These are phyloP conservation scores for Wasmannia auropunctata DNA, from an alignment of 1,140 invertebrate species.

Conservation along the genomic window DNA sequence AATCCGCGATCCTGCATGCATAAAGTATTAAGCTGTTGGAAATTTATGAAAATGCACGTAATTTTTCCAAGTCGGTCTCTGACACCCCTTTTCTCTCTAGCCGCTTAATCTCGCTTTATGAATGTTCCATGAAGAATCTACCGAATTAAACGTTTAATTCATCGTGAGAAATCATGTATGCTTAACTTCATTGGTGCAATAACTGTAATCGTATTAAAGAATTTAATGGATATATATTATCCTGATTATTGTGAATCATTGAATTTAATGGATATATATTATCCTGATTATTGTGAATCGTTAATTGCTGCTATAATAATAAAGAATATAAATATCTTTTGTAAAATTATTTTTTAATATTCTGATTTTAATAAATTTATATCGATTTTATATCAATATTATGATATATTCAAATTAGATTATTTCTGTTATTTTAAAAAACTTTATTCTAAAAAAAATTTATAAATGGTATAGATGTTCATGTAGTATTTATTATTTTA, in stretches of 20 bases:
- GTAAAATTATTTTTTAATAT: background rate
- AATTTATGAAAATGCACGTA: slow-evolving; percentile 85
- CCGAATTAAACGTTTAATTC: slow-evolving; percentile 22
- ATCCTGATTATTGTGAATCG: background rate
- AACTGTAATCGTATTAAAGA: background rate
- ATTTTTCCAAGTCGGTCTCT: slow-evolving; percentile 76
- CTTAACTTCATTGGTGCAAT: background rate
- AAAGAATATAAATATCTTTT: background rate
- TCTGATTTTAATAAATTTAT: background rate
- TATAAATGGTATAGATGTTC: background rate
- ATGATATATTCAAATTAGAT: background rate
- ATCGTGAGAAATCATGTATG: background rate
- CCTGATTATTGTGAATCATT: background rate
- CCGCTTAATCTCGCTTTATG: slow-evolving; percentile 35
- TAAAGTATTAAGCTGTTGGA: slow-evolving; percentile 85
- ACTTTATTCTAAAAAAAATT: background rate
- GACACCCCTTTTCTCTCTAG: slow-evolving; percentile 29
- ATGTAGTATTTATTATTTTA: background rate
- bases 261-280: background rate
- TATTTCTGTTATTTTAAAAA: background rate
- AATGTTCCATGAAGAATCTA: slow-evolving; percentile 37
- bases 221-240: background rate
- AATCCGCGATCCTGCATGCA: slow-evolving; percentile 85
- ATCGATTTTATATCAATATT: background rate
- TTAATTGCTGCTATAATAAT: background rate